These are phyloP conservation scores for Sardina pilchardus DNA, from an alignment of 2,113 vertebrate species.

Conservation along the genomic window DNA sequence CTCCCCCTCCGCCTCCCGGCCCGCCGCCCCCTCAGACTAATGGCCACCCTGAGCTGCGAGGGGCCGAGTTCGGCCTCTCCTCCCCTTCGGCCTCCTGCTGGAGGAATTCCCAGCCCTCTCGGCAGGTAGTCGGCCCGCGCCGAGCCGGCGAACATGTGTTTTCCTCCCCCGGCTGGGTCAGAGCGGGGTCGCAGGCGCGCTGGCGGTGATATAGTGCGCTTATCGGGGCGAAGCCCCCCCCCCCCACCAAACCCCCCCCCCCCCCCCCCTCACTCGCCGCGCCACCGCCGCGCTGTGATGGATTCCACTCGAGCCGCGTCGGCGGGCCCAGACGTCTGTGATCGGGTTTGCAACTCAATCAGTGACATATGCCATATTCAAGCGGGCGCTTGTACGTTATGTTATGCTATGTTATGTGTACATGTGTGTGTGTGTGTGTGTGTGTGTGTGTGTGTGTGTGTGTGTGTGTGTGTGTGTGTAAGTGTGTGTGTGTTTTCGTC, in stretches of 20 bases:
- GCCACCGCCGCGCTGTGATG: slow-evolving; percentile 70
- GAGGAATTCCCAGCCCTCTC: slow-evolving; percentile 82
- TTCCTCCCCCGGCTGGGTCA: slow-evolving; percentile 82
- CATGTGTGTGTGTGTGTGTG: neutral
- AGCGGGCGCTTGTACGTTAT: slow-evolving; percentile 53
- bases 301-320: slow-evolving; percentile 64
- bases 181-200: slow-evolving; percentile 74
- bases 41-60: slow-evolving; percentile 59
- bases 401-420: slow-evolving; percentile 34
- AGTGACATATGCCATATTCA: slow-evolving; percentile 64
- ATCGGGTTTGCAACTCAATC: slow-evolving; percentile 72
- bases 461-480: neutral
- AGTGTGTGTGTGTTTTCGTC: slow-evolving; percentile 24
- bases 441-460: slow-evolving; percentile 24
- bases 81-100: slow-evolving; percentile 71
- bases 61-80: slow-evolving; percentile 65
- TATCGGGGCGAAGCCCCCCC: slow-evolving; percentile 54
- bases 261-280: slow-evolving; percentile 52
- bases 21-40: neutral
- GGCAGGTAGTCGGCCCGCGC: slow-evolving; percentile 81
- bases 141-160: slow-evolving; percentile 87
- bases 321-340: slow-evolving; percentile 20
- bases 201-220: slow-evolving; percentile 75
- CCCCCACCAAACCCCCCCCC: too few relatives aligned
- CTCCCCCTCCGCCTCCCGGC: neutral